Evolutionary conservation across 2,113 vertebrate species (phyloP), one percentile per base, ranked within the genome.

Genomic region (Eulemur rufifrons): DNA sequence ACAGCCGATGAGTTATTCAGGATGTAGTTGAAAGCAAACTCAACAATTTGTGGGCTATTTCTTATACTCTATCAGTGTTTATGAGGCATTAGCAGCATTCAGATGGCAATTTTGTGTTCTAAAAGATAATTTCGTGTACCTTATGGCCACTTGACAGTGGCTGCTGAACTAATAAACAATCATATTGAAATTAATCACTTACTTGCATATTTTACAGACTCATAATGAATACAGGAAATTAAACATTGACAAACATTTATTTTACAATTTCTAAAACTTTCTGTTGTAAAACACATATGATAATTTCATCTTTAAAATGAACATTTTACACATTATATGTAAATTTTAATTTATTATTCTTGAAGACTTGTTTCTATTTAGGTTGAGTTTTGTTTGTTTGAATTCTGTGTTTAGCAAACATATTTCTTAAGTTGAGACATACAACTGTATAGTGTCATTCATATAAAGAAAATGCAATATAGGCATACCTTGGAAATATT

Each of bases 1-100:
- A 74, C 10, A 93, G 3, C 25, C 86, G 56, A 64, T 63, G 50
- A 82, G 4, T 54, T 94, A 61, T 64, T 94, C 12, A 89, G 14
- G 34, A 76, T 71, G 93, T 83, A 89, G n/a, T 50, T 89, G 45
- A 98, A 91, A 88, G 17, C 15, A 86, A 95, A 89, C 77, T 77
- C 8, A 80, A 47, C 77, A 89, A 93, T 54, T 95, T 74, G 39
- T 68, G 68, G 23, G 8, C 18, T 52, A 68, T 80, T 95, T 87
- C 71, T 81, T 89, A 15, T 5, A 88, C 15, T 96, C 27, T 85
- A 37, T 83, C 34, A 81, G 5, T 64, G 2, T 84, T 93, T 82
- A 97, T 77, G 63, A 97, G 47, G 61, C 50, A 86, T 86, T 89
- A 80, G 68, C 17, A 74, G 3, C 6, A 45, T 87, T 82, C 42